A percentile compares a stretch with the other conserved stretches of the same genome.
Evolutionary conservation across 2,888 invertebrate species (phyloP).

Genomic region (Escarpia spicata): DNA sequence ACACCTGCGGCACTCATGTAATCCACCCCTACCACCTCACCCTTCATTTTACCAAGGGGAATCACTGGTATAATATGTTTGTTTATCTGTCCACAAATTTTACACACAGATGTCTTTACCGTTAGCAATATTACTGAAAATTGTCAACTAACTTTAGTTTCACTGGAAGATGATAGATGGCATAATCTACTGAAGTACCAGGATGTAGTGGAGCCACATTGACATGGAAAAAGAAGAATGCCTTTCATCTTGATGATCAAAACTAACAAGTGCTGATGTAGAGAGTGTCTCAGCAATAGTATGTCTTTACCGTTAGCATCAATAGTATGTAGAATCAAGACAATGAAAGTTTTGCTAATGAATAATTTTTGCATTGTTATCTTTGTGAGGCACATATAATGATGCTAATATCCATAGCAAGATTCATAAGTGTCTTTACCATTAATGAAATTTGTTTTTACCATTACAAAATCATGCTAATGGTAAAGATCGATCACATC

Average conservation of each 20-base stretch:
- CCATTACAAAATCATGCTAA: neutral
- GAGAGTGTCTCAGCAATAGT: neutral
- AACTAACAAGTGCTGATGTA: neutral
- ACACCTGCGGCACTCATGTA: no score
- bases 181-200: neutral
- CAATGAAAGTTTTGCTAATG: no score
- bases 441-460: conserved; percentile 5
- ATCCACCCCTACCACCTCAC: no score
- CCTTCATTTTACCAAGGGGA: no score
- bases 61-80: neutral
- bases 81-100: neutral
- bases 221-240: neutral
- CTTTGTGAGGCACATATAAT: neutral
- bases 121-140: neutral
- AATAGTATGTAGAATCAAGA: neutral
- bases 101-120: conserved; percentile 8
- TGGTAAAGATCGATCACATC: neutral
- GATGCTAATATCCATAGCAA: neutral
- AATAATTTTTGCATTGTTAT: neutral
- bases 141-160: neutral
- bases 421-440: conserved; percentile 19
- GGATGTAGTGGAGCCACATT: neutral
- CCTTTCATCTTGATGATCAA: neutral
- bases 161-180: neutral
- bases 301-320: conserved; percentile 18